These are phyloP conservation scores for Campoletis raptor DNA, from an alignment of 2,888 invertebrate genomes.

Conservation along the genomic window DNA sequence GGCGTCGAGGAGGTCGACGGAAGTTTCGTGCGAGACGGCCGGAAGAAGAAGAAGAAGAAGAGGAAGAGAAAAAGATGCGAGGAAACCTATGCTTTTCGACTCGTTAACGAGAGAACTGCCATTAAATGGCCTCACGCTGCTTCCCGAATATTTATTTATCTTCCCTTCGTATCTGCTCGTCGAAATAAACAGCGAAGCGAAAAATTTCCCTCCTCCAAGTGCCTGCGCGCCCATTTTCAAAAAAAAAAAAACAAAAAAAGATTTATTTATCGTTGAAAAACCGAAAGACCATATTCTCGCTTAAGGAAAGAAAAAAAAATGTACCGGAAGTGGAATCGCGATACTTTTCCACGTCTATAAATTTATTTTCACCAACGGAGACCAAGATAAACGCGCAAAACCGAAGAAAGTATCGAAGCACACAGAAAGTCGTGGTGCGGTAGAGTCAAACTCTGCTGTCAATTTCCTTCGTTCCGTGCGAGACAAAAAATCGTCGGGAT, in stretches of 20 bases:
- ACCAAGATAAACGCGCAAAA: conserved; percentile 47
- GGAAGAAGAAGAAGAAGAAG: conserved; percentile 39
- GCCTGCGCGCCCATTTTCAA: conserved; percentile 61
- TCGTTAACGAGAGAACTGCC: conserved; percentile 66
- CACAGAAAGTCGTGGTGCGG: conserved; percentile 10
- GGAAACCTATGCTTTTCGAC: conserved; percentile 55
- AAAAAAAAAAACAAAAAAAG: too few relatives aligned
- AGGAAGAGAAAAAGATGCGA: conserved; percentile 32
- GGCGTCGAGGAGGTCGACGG: conserved; percentile 41
- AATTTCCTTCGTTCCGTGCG: not conserved
- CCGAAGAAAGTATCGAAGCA: conserved; percentile 27
- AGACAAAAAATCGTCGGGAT: conserved; percentile 44
- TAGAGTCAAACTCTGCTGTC: conserved; percentile 5
- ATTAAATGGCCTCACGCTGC: conserved; percentile 69
- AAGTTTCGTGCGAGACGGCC: conserved; percentile 39
- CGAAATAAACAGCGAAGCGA: conserved; percentile 47
- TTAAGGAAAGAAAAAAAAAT: not conserved
- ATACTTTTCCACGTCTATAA: not conserved
- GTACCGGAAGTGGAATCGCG: not conserved
- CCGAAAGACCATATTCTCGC: conserved; percentile 38
- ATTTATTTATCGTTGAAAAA: conserved; percentile 55
- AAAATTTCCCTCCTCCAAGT: conserved; percentile 56
- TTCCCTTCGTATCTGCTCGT: conserved; percentile 22
- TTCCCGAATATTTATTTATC: conserved; percentile 68
- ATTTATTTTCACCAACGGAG: conserved; percentile 22